Evolutionary conservation across 2,888 invertebrate genomes (phyloP).

Genomic region (Aricia artaxerxes): DNA sequence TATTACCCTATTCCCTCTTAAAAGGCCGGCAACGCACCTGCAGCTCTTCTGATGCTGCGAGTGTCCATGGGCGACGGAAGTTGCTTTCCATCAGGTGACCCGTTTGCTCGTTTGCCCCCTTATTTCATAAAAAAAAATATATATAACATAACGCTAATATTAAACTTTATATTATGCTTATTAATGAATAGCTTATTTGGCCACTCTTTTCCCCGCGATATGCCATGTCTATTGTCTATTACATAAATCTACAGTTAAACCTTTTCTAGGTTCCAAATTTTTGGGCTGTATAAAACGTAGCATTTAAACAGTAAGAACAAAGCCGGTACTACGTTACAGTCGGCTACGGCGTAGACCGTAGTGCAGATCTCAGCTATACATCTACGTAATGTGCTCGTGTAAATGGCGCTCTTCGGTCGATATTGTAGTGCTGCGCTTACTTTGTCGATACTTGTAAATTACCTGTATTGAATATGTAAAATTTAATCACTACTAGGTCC

Average conservation of each 20-base stretch:
- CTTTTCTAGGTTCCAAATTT: neutral
- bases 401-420: conserved; percentile 63
- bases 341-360: neutral
- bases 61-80: too few species aligned
- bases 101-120: too few species aligned
- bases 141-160: too few species aligned
- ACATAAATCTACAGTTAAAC: neutral
- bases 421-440: conserved; percentile 53
- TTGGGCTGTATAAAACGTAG: neutral
- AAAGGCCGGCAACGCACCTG: too few species aligned
- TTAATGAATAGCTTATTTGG: too few species aligned
- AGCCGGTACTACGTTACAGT: neutral
- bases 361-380: conserved; percentile 1
- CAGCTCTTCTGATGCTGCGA: too few species aligned
- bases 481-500: too few species aligned
- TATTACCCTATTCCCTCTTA: too few species aligned
- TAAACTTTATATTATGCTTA: too few species aligned
- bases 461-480: neutral
- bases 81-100: too few species aligned
- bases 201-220: too few species aligned
- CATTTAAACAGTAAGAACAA: neutral
- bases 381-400: conserved; percentile 39
- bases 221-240: neutral
- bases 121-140: too few species aligned
- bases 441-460: conserved; percentile 46